Conservation (phyloP, 2,113 vertebrate genomes). For the Climacteris rufus region DNA sequence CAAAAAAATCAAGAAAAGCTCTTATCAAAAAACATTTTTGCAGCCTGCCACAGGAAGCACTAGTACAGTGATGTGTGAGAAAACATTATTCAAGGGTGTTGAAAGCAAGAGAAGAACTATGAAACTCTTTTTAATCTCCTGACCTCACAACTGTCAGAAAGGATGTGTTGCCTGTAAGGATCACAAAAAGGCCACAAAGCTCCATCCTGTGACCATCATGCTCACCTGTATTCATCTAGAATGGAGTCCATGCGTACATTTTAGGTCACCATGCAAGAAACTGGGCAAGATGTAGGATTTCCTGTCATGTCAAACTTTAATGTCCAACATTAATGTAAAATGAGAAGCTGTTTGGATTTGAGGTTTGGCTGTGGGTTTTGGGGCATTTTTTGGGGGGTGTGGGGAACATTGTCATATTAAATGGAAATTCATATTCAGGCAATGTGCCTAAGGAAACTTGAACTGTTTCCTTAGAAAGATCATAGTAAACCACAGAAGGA, state of each 20-base stretch:
- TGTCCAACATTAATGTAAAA: neutral
- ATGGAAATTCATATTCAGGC: neutral
- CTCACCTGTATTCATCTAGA: neutral
- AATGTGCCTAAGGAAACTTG: rapidly evolving
- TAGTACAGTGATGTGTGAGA: neutral
- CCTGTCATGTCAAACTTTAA: neutral
- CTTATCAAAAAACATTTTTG: neutral
- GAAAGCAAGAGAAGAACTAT: neutral
- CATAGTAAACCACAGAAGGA: neutral
- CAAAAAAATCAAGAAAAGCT: neutral
- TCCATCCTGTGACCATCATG: neutral
- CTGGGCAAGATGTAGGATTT: neutral
- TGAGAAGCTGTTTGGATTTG: neutral
- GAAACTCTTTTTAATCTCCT: neutral
- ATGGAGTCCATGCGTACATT: neutral
- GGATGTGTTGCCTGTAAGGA: neutral
- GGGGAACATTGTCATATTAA: neutral
- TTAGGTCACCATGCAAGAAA: neutral
- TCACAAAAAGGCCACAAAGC: neutral
- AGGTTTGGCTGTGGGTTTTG: neutral
- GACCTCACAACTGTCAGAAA: neutral
- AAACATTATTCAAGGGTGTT: neutral
- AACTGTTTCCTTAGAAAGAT: neutral
- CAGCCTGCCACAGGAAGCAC: neutral
- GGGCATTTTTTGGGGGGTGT: rapidly evolving